Conservation (phyloP, 2,888 invertebrate species). For the Agonopterix alstromeriana region DNA sequence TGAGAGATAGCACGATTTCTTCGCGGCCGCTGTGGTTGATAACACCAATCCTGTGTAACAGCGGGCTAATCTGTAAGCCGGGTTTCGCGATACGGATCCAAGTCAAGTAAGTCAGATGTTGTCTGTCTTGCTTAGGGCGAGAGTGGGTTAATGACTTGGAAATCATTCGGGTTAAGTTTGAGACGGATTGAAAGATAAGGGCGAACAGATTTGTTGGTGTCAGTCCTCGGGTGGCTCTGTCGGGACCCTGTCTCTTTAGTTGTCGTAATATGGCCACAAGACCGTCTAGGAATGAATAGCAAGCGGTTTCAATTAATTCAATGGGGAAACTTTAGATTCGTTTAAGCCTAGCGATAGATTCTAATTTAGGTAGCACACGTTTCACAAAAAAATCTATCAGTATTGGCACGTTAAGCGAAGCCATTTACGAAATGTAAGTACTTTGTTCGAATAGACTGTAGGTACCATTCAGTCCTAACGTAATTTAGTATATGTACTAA, state of each 20-base stretch:
- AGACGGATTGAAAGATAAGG: constrained; percentile 71
- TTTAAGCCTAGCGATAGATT: too few relatives aligned
- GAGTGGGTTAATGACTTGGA: constrained; percentile 73
- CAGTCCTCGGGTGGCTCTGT: constrained; percentile 19
- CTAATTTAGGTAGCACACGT: too few relatives aligned
- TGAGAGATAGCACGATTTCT: constrained; percentile 71
- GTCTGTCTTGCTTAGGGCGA: constrained; percentile 73
- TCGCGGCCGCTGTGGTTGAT: constrained; percentile 62
- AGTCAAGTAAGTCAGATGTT: constrained; percentile 73
- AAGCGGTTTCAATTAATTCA: too few relatives aligned
- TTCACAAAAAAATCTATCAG: too few relatives aligned
- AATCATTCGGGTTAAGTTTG: constrained; percentile 73
- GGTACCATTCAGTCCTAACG: too few relatives aligned
- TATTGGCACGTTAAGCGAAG: too few relatives aligned
- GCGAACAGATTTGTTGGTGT: constrained; percentile 69
- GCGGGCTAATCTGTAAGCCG: constrained; percentile 64
- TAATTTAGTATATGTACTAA: too few relatives aligned
- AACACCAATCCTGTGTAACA: constrained; percentile 64
- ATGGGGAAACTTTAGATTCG: too few relatives aligned
- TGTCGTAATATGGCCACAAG: constrained; percentile 11
- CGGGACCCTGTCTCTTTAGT: constrained; percentile 22
- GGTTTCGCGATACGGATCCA: constrained; percentile 67
- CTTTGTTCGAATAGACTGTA: too few relatives aligned
- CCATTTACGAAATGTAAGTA: too few relatives aligned
- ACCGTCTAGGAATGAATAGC: background rate